These are phyloP conservation scores for Trichonephila clavata DNA, from an alignment of 1,140 invertebrate genomes.

Conservation along the genomic window DNA sequence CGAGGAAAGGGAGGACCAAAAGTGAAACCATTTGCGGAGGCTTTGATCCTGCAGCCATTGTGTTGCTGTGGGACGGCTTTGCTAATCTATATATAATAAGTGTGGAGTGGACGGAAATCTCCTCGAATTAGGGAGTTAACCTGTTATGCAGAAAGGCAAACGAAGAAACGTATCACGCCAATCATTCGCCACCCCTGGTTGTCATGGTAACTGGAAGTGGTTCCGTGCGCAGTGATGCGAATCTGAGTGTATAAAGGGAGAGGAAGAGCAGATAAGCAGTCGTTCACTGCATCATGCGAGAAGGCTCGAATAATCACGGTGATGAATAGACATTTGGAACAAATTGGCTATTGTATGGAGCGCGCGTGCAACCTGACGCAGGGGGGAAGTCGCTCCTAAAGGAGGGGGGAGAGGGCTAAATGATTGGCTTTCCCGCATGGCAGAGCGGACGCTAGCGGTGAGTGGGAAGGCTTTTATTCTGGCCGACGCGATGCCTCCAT, in stretches of 20 bases:
- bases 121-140: constrained; percentile 72
- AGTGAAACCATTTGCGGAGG: constrained; percentile 15
- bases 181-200: constrained; percentile 69
- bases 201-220: constrained; percentile 65
- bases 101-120: constrained; percentile 66
- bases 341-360: constrained; percentile 77
- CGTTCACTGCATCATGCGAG: constrained; percentile 62
- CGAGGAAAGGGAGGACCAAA: background rate
- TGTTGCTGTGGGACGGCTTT: constrained; percentile 47
- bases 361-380: constrained; percentile 74
- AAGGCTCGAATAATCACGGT: constrained; percentile 75
- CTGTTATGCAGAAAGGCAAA: constrained; percentile 72
- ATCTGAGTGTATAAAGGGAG: constrained; percentile 70
- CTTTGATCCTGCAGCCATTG: constrained; percentile 55
- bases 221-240: constrained; percentile 64
- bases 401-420: constrained; percentile 60
- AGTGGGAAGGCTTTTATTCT: constrained; percentile 73
- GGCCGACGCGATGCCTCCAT: constrained; percentile 74
- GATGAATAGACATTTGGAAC: constrained; percentile 77
- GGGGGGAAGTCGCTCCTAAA: background rate
- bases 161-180: constrained; percentile 72
- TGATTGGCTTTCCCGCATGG: constrained; percentile 77
- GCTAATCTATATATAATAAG: constrained; percentile 75
- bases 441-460: constrained; percentile 61
- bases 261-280: constrained; percentile 58